phyloP scores from a whole-genome alignment of 2,888 invertebrate species.

The Eupithecia vulgata region DNA sequence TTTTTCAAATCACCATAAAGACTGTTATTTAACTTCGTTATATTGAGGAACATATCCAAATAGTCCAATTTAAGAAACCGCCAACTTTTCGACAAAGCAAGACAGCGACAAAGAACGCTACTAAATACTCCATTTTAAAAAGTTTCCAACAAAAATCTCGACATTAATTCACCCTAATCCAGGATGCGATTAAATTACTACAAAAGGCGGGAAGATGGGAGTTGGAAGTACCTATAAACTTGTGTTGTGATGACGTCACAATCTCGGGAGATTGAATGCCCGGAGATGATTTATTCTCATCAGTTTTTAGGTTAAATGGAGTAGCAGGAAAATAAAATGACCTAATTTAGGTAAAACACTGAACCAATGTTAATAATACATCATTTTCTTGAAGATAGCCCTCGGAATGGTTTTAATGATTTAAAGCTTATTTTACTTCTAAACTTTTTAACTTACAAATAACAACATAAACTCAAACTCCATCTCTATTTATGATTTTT shows the following conservation, averaged over 20 bases:
- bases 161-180: constrained; percentile 55
- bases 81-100: constrained; percentile 22
- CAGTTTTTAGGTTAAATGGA: constrained; percentile 13
- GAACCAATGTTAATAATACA: neutral
- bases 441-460: neutral
- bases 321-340: constrained; percentile 24
- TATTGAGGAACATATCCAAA: neutral
- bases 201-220: constrained; percentile 66
- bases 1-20: neutral
- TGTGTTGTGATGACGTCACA: constrained; percentile 62
- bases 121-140: constrained; percentile 56
- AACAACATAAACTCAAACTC: neutral
- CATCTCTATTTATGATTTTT: neutral
- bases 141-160: constrained; percentile 48
- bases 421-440: neutral
- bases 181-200: constrained; percentile 74
- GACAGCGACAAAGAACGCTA: constrained; percentile 47
- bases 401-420: neutral
- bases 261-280: constrained; percentile 13
- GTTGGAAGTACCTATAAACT: constrained; percentile 55
- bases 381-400: neutral
- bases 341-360: neutral
- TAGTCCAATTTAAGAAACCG: neutral
- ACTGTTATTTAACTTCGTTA: neutral
- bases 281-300: constrained; percentile 23